Evolutionary conservation across 2,888 invertebrate species (phyloP), one percentile per base, ranked within the genome.

Genomic region (Cephus pygmeus): DNA sequence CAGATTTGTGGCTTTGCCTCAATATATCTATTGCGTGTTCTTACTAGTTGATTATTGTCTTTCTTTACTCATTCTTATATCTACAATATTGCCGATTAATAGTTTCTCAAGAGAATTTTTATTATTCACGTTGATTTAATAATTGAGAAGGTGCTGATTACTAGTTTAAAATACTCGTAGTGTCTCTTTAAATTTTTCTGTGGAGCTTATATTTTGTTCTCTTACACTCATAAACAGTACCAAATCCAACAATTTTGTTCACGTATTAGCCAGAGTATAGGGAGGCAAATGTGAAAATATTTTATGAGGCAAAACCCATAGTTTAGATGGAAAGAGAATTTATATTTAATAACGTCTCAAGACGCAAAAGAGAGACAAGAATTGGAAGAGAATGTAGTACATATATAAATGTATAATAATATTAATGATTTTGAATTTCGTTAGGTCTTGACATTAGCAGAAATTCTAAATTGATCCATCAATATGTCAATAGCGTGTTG

Each of bases 1-100:
- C 89, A 88, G 84, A 85, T 81, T 82, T 80, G 76, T 81, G 83
- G 79, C 81, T 85, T 87, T 83, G 85, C 86, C 86, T 86, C 86
- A 83, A 80, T 35, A 73, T 71, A 31, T 71, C 15, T 31, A 71
- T 31, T 71, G 71, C 71, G 33, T 71, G 33, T 71, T 34, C 34
- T 56, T 56, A 56, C 71, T 34, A 71, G 33, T 9, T 71, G 9
- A 71, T 71, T 33, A 31, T 71, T 71, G 31, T 34, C 12, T 33
- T 71, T 71, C 34, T 34, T 71, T 33, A 31, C 33, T 31, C 33
- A 71, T 71, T 71, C 12, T 33, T 12, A 23, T 31, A 2, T 71
- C 31, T 31, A 71, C 71, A 15, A 30, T 33, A 31, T 9, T 33
- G 15, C 15, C 33, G 31, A 12, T 71, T 30, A 71, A 12, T 31